phyloP scores from a whole-genome alignment of 2,888 invertebrate genomes.

The Pandemis cinnamomeana region DNA sequence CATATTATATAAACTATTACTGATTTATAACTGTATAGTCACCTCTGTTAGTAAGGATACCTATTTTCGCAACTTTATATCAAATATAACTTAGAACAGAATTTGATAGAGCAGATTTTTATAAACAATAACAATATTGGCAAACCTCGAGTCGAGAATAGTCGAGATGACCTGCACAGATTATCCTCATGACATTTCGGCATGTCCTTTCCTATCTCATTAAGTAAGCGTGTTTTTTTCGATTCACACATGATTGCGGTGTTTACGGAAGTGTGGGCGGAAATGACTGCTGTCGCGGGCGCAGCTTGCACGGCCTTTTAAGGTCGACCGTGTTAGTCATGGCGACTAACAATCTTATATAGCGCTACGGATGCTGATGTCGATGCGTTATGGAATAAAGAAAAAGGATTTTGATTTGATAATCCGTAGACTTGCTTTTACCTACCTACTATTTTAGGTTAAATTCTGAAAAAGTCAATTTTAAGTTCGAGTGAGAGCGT shows the following conservation, averaged over 20 bases:
- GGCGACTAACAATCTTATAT: slow-evolving; percentile 7
- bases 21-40: neutral
- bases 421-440: neutral
- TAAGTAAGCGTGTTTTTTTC: slow-evolving; percentile 45
- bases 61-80: neutral
- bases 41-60: neutral
- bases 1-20: neutral
- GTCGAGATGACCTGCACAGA: slow-evolving; percentile 3
- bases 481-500: neutral
- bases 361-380: neutral
- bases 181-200: slow-evolving; percentile 30
- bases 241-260: slow-evolving; percentile 47
- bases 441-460: neutral
- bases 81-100: neutral
- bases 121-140: neutral
- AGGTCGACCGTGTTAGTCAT: slow-evolving; percentile 37
- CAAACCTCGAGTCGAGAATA: neutral
- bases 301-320: slow-evolving; percentile 41
- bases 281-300: slow-evolving; percentile 48
- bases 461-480: too few relatives aligned
- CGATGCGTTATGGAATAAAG: neutral
- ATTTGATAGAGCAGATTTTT: neutral
- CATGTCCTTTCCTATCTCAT: slow-evolving; percentile 30
- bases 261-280: slow-evolving; percentile 65
- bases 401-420: neutral